These are phyloP conservation scores for Brachionus rotundiformis DNA, from an alignment of 1,140 invertebrate species.

Conservation along the genomic window DNA sequence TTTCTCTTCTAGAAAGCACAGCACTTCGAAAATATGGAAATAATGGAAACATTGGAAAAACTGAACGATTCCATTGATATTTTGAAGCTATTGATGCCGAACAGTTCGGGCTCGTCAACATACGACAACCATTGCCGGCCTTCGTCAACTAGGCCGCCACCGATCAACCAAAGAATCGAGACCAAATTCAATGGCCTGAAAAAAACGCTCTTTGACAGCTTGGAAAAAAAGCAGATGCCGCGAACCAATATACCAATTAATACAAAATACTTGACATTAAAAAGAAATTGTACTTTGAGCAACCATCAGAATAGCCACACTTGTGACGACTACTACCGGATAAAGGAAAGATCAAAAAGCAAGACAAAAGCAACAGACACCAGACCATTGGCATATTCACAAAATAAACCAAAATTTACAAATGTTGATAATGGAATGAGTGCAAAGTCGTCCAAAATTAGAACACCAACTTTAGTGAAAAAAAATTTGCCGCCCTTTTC, in stretches of 20 bases:
- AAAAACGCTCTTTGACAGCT: background rate
- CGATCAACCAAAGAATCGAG: background rate
- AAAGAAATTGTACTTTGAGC: conserved; percentile 5
- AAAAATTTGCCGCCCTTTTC: conserved; percentile 3
- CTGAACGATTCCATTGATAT: conserved; percentile 24
- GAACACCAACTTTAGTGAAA: background rate
- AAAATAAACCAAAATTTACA: background rate
- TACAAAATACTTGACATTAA: conserved; percentile 5
- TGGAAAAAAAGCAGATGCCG: conserved; percentile 3
- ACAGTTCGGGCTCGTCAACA: background rate
- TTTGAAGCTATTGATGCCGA: background rate
- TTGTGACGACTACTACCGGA: background rate
- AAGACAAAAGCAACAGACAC: background rate
- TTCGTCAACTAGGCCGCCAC: background rate
- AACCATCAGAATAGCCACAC: background rate
- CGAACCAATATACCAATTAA: conserved; percentile 25
- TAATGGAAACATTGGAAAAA: conserved; percentile 10
- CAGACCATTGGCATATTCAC: background rate
- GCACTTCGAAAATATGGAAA: conserved; percentile 30
- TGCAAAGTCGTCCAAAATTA: background rate
- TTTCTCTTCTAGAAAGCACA: conserved; percentile 25
- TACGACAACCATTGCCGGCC: background rate
- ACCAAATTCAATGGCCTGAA: background rate
- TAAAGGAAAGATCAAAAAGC: background rate
- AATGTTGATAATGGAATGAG: background rate